These are phyloP conservation scores for Pachydiplax longipennis DNA, from an alignment of 2,888 invertebrate species.

Conservation along the genomic window DNA sequence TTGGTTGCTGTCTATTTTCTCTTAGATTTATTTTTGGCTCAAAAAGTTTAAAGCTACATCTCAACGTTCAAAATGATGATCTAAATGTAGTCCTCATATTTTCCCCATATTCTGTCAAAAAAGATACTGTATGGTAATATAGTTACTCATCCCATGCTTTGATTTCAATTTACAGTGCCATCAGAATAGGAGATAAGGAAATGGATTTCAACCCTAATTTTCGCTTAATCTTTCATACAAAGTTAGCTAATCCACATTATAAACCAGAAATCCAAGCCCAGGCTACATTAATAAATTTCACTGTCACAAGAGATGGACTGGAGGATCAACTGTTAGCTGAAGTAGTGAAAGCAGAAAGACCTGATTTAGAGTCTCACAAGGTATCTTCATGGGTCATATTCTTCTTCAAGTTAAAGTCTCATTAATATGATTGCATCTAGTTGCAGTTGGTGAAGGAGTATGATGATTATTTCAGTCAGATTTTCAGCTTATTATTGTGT, in stretches of 20 bases:
- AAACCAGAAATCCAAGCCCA: slow-evolving; percentile 97
- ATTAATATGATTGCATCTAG: too few relatives aligned
- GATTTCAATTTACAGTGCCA: slow-evolving; percentile 59
- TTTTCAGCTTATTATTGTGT: background rate
- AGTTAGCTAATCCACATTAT: slow-evolving; percentile 94
- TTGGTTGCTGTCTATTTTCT: too few relatives aligned
- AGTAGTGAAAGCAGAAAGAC: slow-evolving; percentile 91
- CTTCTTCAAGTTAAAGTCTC: background rate
- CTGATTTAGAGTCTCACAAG: slow-evolving; percentile 85
- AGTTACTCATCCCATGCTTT: background rate
- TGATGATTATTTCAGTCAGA: too few relatives aligned
- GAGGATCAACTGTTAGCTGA: slow-evolving; percentile 93
- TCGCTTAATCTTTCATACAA: slow-evolving; percentile 87
- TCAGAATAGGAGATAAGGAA: slow-evolving; percentile 91
- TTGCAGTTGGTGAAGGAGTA: too few relatives aligned
- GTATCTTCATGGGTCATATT: slow-evolving; percentile 52
- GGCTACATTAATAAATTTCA: slow-evolving; percentile 93
- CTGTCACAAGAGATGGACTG: slow-evolving; percentile 90
- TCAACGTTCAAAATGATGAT: too few relatives aligned
- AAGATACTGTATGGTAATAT: too few relatives aligned
- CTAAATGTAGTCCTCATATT: too few relatives aligned
- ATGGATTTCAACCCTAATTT: slow-evolving; percentile 86
- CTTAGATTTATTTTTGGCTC: too few relatives aligned
- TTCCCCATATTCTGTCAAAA: too few relatives aligned
- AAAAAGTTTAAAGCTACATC: too few relatives aligned